Percentiles rank a stretch among this genome's conserved stretches.
Conservation (phyloP, 2,113 vertebrate genomes). For the Tursiops truncatus region DNA sequence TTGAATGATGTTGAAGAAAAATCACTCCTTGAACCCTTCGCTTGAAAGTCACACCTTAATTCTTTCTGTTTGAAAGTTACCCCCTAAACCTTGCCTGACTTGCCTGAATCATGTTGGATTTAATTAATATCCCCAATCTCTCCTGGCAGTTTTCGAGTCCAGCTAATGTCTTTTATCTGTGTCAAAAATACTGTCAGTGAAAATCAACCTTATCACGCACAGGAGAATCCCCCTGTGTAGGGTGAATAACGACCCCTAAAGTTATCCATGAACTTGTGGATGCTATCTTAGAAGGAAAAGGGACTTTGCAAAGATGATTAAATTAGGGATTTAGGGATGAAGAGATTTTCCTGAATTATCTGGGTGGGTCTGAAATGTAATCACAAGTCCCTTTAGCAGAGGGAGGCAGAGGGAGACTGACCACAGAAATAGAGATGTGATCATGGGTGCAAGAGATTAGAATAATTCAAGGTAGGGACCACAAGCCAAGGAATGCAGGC, state of each 20-base stretch:
- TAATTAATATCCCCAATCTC: neutral
- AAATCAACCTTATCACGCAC: rapidly evolving
- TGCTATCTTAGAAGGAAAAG: neutral
- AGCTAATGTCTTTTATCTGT: neutral
- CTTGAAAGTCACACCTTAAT: neutral
- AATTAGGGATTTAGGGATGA: neutral
- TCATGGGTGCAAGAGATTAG: rapidly evolving
- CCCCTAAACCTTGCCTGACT: neutral
- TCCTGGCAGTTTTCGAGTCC: neutral
- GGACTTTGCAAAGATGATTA: neutral
- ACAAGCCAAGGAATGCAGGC: rapidly evolving
- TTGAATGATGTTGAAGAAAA: too few relatives aligned
- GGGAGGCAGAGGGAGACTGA: neutral
- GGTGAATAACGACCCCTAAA: rapidly evolving
- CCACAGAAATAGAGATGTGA: neutral
- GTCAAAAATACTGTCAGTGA: neutral
- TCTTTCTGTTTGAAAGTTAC: neutral
- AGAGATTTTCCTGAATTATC: neutral
- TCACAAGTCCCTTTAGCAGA: neutral
- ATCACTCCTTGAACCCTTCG: neutral
- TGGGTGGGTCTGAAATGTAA: neutral
- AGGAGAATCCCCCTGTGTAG: rapidly evolving
- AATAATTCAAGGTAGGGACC: neutral
- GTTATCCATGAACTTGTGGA: neutral
- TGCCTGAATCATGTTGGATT: neutral